Evolutionary conservation across 2,888 invertebrate species (phyloP).

Genomic region (Mimumesa dahlbomi): DNA sequence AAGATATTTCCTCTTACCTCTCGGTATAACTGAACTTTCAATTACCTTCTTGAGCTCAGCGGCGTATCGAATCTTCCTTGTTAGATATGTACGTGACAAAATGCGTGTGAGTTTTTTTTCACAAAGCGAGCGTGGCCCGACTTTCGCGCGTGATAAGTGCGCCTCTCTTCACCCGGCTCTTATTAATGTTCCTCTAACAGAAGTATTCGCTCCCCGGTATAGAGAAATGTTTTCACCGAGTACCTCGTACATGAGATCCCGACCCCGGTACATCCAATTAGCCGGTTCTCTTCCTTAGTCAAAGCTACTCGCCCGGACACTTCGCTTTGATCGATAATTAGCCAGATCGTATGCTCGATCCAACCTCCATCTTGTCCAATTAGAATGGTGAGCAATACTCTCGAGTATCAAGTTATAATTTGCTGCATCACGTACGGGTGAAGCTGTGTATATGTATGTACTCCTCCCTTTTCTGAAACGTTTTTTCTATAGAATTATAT

Average conservation of each 20-base stretch:
- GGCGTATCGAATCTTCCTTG: too few species aligned
- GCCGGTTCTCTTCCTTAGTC: constrained; percentile 39
- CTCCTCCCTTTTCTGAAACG: too few species aligned
- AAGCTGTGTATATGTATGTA: too few species aligned
- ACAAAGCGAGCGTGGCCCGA: not conserved
- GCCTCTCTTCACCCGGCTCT: constrained; percentile 4
- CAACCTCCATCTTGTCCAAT: constrained; percentile 65
- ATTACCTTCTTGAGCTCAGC: too few species aligned
- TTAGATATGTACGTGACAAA: too few species aligned
- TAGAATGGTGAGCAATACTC: constrained; percentile 55
- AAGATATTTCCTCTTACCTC: too few species aligned
- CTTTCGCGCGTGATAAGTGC: not conserved
- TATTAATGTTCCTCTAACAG: constrained; percentile 17
- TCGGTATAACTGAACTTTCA: too few species aligned
- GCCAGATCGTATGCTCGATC: constrained; percentile 49
- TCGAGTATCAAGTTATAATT: too few species aligned
- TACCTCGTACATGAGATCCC: constrained; percentile 35
- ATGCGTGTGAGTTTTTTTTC: not conserved
- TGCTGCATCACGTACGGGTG: too few species aligned
- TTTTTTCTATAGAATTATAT: too few species aligned
- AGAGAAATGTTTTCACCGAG: constrained; percentile 42
- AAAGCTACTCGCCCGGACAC: constrained; percentile 29
- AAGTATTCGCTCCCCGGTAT: constrained; percentile 11
- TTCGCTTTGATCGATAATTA: constrained; percentile 70
- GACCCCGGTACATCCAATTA: constrained; percentile 54